Evolutionary conservation across 2,888 invertebrate species (phyloP).

Genomic region (Drosophila barbarae): DNA sequence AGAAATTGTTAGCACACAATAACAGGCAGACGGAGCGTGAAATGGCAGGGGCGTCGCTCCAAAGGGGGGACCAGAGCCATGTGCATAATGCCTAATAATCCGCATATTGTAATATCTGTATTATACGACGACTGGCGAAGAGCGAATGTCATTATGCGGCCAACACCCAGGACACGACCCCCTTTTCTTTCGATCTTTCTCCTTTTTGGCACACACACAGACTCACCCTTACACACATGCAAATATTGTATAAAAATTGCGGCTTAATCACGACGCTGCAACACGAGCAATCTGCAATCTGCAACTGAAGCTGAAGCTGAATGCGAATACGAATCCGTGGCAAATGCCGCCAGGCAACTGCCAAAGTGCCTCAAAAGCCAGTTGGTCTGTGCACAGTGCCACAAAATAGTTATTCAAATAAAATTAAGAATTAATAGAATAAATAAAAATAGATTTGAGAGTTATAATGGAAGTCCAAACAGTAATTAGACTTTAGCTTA

Average conservation of each 20-base stretch:
- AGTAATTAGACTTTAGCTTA: neutral
- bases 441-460: neutral
- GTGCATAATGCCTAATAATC: constrained; percentile 71
- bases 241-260: constrained; percentile 72
- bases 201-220: constrained; percentile 4
- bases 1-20: constrained; percentile 70
- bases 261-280: constrained; percentile 65
- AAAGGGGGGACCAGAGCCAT: constrained; percentile 15
- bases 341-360: constrained; percentile 48
- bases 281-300: constrained; percentile 52
- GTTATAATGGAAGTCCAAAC: neutral
- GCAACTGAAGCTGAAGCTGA: constrained; percentile 41
- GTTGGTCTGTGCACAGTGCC: constrained; percentile 25
- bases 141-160: constrained; percentile 66
- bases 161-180: constrained; percentile 30
- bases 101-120: constrained; percentile 72
- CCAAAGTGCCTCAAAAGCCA: constrained; percentile 65
- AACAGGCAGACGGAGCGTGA: constrained; percentile 28
- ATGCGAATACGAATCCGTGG: constrained; percentile 37
- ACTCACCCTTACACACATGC: constrained; percentile 23
- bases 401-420: neutral
- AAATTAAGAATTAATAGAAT: too few species aligned
- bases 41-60: constrained; percentile 13
- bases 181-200: neutral
- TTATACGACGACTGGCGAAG: constrained; percentile 60